Evolutionary conservation across 2,113 vertebrate genomes (phyloP).

Genomic region (Castor canadensis): DNA sequence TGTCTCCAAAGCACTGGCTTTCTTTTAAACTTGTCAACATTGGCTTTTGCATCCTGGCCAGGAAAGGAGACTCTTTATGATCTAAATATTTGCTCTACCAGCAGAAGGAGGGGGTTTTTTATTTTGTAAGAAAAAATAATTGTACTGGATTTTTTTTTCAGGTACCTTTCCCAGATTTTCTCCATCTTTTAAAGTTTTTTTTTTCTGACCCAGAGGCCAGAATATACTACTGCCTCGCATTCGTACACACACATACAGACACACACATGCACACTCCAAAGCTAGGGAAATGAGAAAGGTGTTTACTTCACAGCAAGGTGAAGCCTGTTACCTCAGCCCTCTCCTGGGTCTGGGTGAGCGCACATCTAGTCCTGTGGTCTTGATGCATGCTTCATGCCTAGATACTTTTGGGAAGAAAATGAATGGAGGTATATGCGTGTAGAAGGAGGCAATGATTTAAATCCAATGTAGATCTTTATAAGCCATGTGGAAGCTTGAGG

Average conservation of each 20-base stretch:
- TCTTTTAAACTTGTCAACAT: constrained; percentile 38
- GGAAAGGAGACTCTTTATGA: constrained; percentile 46
- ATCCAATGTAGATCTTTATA: neutral
- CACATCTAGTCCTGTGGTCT: neutral
- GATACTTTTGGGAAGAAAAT: neutral
- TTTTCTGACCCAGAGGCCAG: neutral
- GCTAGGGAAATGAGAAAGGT: neutral
- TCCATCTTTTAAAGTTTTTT: neutral
- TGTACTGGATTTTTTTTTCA: neutral
- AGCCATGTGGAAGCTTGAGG: neutral
- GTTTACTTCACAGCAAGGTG: neutral
- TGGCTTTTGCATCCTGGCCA: constrained; percentile 37
- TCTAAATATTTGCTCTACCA: neutral
- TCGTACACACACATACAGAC: neutral
- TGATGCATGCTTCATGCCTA: neutral
- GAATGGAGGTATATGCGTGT: neutral
- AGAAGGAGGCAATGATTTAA: constrained; percentile 24
- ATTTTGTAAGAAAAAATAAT: neutral
- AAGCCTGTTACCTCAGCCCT: fast-evolving
- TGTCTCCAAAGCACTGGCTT: neutral
- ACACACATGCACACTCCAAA: neutral
- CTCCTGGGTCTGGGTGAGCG: fast-evolving
- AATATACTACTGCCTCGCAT: neutral
- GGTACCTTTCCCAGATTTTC: neutral
- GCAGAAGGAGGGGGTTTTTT: neutral